Evolutionary conservation across 2,113 vertebrate species (phyloP), one percentile per base, ranked within the genome.

Genomic region (Brachypodius melanocephalos): DNA sequence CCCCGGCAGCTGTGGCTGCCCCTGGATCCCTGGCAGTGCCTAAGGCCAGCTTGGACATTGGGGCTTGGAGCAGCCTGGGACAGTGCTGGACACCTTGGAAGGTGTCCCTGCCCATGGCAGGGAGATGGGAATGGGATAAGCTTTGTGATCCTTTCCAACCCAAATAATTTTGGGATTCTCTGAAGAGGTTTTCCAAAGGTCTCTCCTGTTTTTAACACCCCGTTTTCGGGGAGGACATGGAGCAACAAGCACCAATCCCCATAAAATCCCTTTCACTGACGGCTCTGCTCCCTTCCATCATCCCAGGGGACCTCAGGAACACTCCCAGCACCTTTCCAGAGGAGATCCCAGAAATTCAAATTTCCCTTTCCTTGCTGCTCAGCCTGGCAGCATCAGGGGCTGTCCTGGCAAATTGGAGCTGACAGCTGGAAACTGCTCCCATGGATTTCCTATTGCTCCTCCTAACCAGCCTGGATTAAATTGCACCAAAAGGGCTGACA

Each of bases 401-500:
- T 73, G 42, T 96, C 94, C 36, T 24, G 69, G 95, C 88, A 96
- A 96, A 98, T 97, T 79, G 89, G 89, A 97, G 85, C 89, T 88
- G 94, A 97, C 96, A 98, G 95, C 95, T 96, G 86, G 96, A 97
- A 98, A 96, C 91, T 90, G 93, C 94, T 97, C 91, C 89, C 94
- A 97, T 94, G 52, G 97, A 97, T 98, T 98, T 97, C 96, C 93
- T 96, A 83, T 93, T 96, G 97, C 95, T 94, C 85, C 90, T 97
- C 97, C 91, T 83, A 97, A 96, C 88, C 67, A 88, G 89, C 74
- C 79, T 88, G 91, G 96, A 96, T 95, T 97, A 78, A 95, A 90
- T 97, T 96, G 96, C 95, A 94, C 74, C 95, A 78, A 95, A 97
- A 97, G 92, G 91, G 94, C 88, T 95, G 97, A 96, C 86, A 62